Evolutionary conservation across 2,888 invertebrate genomes (phyloP).

Genomic region (Ophion ellenae): DNA sequence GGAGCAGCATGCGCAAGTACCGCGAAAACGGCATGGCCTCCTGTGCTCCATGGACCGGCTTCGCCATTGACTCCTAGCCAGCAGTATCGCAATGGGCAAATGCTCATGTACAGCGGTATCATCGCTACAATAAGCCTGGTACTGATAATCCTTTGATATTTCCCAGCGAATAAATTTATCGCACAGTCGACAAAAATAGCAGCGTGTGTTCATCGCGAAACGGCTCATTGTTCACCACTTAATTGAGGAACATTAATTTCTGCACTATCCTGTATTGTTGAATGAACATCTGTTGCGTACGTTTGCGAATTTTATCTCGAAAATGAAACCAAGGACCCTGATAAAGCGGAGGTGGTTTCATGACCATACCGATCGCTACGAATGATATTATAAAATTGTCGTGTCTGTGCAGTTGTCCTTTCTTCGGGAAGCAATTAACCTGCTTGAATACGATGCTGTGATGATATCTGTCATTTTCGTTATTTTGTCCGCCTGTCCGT

Average conservation of each 20-base stretch:
- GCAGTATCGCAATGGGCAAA: slow-evolving; percentile 19
- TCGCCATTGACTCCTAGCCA: slow-evolving; percentile 55
- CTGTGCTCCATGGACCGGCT: slow-evolving; percentile 19
- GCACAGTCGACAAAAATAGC: not conserved
- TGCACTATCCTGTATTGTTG: not conserved
- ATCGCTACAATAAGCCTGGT: slow-evolving; percentile 13
- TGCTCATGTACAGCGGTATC: slow-evolving; percentile 9
- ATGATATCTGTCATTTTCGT: too few species aligned
- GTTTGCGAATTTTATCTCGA: not conserved
- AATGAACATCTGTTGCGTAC: not conserved
- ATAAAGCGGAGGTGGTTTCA: too few species aligned
- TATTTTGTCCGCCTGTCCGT: too few species aligned
- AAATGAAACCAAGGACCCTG: not conserved
- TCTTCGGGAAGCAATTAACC: too few species aligned
- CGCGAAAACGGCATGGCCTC: slow-evolving; percentile 8
- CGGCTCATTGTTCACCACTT: not conserved
- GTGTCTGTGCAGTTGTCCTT: too few species aligned
- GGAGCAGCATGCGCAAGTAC: slow-evolving; percentile 14
- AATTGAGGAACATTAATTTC: not conserved
- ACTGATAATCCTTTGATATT: slow-evolving; percentile 42
- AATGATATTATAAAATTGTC: too few species aligned
- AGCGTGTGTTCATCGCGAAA: not conserved
- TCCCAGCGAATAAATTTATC: not conserved
- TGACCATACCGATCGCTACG: too few species aligned
- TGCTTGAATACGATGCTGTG: too few species aligned